Conservation (phyloP, 2,113 vertebrate species). For the Podilymbus podiceps region DNA sequence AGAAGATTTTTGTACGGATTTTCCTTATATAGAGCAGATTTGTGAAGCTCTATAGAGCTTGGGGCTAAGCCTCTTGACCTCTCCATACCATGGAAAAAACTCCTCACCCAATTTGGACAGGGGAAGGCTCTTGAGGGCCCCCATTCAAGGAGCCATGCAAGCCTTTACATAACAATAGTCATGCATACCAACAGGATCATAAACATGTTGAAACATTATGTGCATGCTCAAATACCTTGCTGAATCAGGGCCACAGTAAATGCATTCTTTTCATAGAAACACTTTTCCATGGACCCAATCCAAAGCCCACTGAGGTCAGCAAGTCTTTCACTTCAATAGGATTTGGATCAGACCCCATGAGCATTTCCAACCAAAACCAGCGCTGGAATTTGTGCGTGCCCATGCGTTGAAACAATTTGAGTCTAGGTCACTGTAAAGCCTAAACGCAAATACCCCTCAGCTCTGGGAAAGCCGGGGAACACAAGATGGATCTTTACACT, state of each 20-base stretch:
- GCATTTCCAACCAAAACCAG: slow-evolving; percentile 61
- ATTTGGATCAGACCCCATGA: slow-evolving; percentile 39
- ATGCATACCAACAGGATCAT: background rate
- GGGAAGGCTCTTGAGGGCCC: background rate
- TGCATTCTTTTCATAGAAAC: slow-evolving; percentile 57
- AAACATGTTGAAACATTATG: background rate
- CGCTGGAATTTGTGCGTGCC: slow-evolving; percentile 21
- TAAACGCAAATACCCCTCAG: background rate
- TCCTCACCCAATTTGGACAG: background rate
- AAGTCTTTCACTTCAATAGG: slow-evolving; percentile 47
- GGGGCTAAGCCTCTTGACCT: background rate
- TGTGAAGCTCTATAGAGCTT: background rate
- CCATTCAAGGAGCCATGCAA: background rate
- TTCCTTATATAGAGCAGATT: background rate
- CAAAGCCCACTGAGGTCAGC: slow-evolving; percentile 65
- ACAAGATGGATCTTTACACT: background rate
- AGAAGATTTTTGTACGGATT: background rate
- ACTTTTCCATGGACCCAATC: slow-evolving; percentile 48
- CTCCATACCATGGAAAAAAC: background rate
- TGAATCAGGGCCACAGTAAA: slow-evolving; percentile 48
- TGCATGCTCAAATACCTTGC: slow-evolving; percentile 39
- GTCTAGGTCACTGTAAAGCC: slow-evolving; percentile 11
- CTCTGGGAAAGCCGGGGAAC: background rate
- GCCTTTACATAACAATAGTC: background rate
- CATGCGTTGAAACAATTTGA: slow-evolving; percentile 37